Percentiles rank a stretch among this genome's conserved stretches.
These are phyloP conservation scores for Oryzaephilus surinamensis DNA, from an alignment of 1,140 invertebrate genomes.

Conservation along the genomic window DNA sequence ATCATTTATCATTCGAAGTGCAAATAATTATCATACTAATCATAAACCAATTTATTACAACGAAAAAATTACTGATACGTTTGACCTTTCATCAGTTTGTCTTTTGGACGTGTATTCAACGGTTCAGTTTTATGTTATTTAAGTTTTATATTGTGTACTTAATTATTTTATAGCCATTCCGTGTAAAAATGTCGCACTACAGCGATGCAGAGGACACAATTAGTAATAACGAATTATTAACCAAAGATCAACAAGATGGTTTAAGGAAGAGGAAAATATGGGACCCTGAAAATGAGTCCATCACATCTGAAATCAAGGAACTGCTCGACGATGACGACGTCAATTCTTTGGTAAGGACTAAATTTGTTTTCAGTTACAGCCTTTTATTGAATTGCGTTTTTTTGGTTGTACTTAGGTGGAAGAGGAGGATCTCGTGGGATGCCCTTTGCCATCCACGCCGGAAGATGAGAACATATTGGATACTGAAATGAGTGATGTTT, in stretches of 20 bases:
- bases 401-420: constrained; percentile 42
- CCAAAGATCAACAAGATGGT: constrained; percentile 25
- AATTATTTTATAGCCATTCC: too few relatives aligned
- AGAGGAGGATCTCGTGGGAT: constrained; percentile 68
- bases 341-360: constrained; percentile 41
- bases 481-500: constrained; percentile 71
- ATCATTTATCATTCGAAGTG: too few relatives aligned
- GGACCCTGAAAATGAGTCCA: constrained; percentile 45
- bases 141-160: too few relatives aligned
- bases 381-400: background rate
- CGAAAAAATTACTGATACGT: too few relatives aligned
- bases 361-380: background rate
- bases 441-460: constrained; percentile 74
- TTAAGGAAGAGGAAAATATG: constrained; percentile 44
- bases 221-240: constrained; percentile 26
- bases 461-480: constrained; percentile 73
- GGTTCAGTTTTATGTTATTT: too few relatives aligned
- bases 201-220: constrained; percentile 34
- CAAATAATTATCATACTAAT: too few relatives aligned
- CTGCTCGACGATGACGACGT: constrained; percentile 44
- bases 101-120: too few relatives aligned
- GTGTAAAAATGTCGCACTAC: constrained; percentile 32
- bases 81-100: too few relatives aligned
- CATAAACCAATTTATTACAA: too few relatives aligned
- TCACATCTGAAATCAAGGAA: constrained; percentile 47